A percentile compares a stretch with the other conserved stretches of the same genome.
Evolutionary conservation across 2,113 vertebrate genomes (phyloP).

Genomic region (Corvus moneduloides): DNA sequence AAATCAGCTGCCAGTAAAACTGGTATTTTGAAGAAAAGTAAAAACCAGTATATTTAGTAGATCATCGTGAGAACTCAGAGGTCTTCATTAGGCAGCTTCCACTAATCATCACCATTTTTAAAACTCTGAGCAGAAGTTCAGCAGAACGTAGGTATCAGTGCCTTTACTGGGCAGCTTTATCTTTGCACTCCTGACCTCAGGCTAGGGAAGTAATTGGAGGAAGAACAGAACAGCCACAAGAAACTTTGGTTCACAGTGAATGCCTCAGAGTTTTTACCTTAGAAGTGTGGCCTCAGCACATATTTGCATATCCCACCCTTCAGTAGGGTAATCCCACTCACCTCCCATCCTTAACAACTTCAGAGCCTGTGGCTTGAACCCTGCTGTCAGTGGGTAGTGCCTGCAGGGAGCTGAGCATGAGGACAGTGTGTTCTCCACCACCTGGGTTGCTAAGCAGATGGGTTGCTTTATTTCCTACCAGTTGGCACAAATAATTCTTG

Average conservation of each 20-base stretch:
- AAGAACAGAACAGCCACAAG: background rate
- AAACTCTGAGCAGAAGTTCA: background rate
- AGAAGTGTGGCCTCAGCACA: background rate
- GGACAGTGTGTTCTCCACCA: background rate
- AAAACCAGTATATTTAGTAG: background rate
- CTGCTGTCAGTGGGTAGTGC: background rate
- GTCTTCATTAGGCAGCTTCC: background rate
- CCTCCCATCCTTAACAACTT: background rate
- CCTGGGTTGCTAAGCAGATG: background rate
- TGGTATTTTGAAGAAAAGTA: background rate
- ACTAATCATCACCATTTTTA: background rate
- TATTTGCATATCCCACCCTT: background rate
- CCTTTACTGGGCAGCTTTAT: background rate
- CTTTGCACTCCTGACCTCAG: background rate
- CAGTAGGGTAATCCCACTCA: background rate
- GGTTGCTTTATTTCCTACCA: background rate
- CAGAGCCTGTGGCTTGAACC: background rate
- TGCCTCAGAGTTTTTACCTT: background rate
- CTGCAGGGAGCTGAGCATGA: background rate
- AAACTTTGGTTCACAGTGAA: background rate
- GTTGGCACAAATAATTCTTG: background rate
- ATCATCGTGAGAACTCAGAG: background rate
- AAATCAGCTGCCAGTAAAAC: background rate
- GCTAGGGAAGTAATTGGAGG: background rate
- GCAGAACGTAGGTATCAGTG: background rate